Evolutionary conservation across 2,797 vertebrate genomes (phyloP), one percentile per base, ranked within the genome.

Genomic region (Parambassis ranga): DNA sequence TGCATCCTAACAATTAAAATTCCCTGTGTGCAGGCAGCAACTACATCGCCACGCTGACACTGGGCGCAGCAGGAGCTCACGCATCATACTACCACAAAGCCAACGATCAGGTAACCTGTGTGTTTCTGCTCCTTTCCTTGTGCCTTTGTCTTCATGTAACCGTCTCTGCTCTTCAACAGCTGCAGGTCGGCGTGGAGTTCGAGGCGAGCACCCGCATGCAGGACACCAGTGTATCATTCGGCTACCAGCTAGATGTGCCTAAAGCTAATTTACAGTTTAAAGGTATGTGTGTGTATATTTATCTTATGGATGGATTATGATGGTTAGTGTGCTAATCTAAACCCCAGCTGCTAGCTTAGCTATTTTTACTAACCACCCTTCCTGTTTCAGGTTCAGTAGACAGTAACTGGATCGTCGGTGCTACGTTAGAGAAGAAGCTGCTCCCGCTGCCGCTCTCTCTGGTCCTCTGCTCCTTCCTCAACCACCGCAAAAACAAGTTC

Each of bases 401-500:
- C 90, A 97, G 94, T 84, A 95, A 95, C 88, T 96, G 96, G 96
- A 69, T 95, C 0, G 95, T 98, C 3, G 96, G 95, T 0, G 96
- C 95, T 0, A 94, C 92, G 0, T 75, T 98, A 83, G 96, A 98
- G 73, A 97, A 97, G 92, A 98, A 96, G 87, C 77, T 98, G 7
- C 89, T 92, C 0, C 96, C 96, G 0, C 85, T 98, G 51, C 96
- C 96, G 2, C 93, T 97, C 20, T 95, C 96, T 0, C 83, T 98
- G 65, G 93, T 94, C 2, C 93, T 98, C 18, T 93, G 93, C 26
- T 90, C 95, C 74, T 95, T 96, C 92, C 94, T 98, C 50, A 96
- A 98, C 83, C 95, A 97, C 73, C 90, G 86, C 22, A 95, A 94
- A 83, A 94, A 95, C 92, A 95, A 95, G 89, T 96, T 97, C 90